Evolutionary conservation across 2,797 vertebrate species (phyloP).

Genomic region (Sebastes ruberrimus): DNA sequence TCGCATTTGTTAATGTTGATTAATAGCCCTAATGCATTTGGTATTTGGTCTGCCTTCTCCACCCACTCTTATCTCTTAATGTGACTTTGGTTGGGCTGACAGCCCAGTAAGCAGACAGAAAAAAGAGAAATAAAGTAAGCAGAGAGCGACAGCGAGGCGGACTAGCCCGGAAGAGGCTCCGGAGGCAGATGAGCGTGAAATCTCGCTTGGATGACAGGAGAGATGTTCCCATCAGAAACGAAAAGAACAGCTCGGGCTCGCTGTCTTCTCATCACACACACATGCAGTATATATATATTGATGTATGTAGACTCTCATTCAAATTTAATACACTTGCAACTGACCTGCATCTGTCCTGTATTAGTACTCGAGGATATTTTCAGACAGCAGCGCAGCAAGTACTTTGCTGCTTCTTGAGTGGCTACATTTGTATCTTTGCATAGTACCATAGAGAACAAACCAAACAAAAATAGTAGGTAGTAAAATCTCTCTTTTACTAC

Average conservation of each 20-base stretch:
- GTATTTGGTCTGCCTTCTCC: conserved; percentile 76
- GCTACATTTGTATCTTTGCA: background rate
- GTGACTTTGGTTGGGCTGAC: conserved; percentile 76
- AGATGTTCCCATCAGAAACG: conserved; percentile 66
- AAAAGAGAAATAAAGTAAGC: conserved; percentile 62
- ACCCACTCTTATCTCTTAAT: conserved; percentile 79
- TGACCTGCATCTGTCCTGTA: conserved; percentile 18
- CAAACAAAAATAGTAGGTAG: background rate
- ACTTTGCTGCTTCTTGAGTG: background rate
- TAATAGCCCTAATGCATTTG: conserved; percentile 79
- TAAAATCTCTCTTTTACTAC: background rate
- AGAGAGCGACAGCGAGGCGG: conserved; percentile 54
- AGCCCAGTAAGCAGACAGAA: conserved; percentile 71
- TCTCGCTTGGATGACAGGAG: conserved; percentile 64
- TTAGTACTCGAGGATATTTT: background rate
- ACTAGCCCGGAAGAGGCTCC: conserved; percentile 56
- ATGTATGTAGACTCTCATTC: conserved; percentile 16
- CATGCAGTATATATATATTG: background rate
- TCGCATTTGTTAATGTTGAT: conserved; percentile 79
- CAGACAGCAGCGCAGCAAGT: background rate
- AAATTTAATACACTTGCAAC: conserved; percentile 19
- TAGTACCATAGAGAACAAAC: background rate
- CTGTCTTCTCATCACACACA: conserved; percentile 36
- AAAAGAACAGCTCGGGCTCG: conserved; percentile 42
- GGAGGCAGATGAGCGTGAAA: conserved; percentile 71